phyloP scores from a whole-genome alignment of 1,140 invertebrate genomes.

The Macrostomum lignano region DNA sequence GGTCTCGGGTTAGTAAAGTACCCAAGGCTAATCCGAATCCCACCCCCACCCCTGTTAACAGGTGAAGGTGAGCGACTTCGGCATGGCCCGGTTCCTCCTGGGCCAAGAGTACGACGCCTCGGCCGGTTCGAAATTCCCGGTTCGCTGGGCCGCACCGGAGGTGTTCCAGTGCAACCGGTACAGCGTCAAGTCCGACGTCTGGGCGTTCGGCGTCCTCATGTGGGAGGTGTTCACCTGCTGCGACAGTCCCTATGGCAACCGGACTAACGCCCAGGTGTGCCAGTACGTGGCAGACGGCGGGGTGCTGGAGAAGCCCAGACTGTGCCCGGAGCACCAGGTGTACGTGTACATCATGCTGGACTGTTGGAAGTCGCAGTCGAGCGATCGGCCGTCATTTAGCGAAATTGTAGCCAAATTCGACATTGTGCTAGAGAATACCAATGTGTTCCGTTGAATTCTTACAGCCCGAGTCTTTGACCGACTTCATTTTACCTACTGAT shows the following conservation, averaged over 20 bases:
- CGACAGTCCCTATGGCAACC: conserved; percentile 19
- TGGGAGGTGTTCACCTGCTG: conserved; percentile 35
- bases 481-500: too few relatives aligned
- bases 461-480: too few relatives aligned
- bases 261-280: conserved; percentile 44
- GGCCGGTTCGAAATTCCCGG: conserved; percentile 75
- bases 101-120: conserved; percentile 85
- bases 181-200: conserved; percentile 80
- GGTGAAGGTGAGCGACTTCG: conserved; percentile 26
- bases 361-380: too few relatives aligned
- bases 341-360: conserved; percentile 13
- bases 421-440: too few relatives aligned
- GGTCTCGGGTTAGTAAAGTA: too few relatives aligned
- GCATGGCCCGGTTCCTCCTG: conserved; percentile 43
- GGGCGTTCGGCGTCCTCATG: conserved; percentile 81
- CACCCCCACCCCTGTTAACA: too few relatives aligned
- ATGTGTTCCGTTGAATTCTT: too few relatives aligned
- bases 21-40: too few relatives aligned
- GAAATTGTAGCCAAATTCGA: too few relatives aligned
- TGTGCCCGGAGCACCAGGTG: conserved; percentile 31
- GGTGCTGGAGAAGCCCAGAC: conserved; percentile 12
- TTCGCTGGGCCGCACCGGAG: conserved; percentile 86
- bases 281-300: conserved; percentile 20
- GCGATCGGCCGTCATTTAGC: too few relatives aligned
- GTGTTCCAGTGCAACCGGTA: conserved; percentile 79